Conservation (phyloP, 2,113 vertebrate genomes). For the Dryoscopus gambensis region DNA sequence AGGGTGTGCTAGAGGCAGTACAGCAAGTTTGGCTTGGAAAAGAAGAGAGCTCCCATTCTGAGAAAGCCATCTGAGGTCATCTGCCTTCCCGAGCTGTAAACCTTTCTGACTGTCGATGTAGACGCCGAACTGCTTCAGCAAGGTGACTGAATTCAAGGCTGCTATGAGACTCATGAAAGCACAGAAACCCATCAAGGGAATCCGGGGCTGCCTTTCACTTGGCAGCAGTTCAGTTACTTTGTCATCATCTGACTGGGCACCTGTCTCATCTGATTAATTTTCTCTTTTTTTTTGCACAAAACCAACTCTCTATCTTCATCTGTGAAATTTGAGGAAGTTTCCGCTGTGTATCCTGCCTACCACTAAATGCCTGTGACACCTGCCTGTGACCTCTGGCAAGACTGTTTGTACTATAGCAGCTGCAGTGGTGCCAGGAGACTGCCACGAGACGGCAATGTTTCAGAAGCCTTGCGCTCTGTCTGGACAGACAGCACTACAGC, state of each 20-base stretch:
- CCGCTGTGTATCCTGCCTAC: rapidly evolving
- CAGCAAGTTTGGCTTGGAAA: background rate
- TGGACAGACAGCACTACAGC: background rate
- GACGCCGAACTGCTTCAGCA: background rate
- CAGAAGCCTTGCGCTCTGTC: background rate
- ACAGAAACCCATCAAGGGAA: constrained; percentile 13
- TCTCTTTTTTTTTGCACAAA: background rate
- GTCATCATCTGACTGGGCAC: constrained; percentile 23
- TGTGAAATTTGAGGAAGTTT: background rate
- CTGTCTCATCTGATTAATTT: constrained; percentile 24
- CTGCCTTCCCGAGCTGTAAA: background rate
- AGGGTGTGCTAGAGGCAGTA: background rate
- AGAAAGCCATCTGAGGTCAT: background rate
- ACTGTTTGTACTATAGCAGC: background rate
- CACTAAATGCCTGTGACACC: background rate
- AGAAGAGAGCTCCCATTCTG: background rate
- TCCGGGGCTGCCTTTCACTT: background rate
- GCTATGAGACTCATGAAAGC: background rate
- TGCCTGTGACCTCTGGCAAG: background rate
- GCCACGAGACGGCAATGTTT: background rate
- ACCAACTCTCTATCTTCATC: background rate
- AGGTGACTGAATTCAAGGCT: constrained; percentile 20
- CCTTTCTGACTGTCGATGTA: background rate
- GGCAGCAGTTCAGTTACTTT: constrained; percentile 30
- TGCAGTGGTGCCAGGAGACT: background rate